Percentiles rank a stretch among this genome's conserved stretches.
Evolutionary conservation across 2,797 vertebrate genomes (phyloP).

Genomic region (Labroides dimidiatus): DNA sequence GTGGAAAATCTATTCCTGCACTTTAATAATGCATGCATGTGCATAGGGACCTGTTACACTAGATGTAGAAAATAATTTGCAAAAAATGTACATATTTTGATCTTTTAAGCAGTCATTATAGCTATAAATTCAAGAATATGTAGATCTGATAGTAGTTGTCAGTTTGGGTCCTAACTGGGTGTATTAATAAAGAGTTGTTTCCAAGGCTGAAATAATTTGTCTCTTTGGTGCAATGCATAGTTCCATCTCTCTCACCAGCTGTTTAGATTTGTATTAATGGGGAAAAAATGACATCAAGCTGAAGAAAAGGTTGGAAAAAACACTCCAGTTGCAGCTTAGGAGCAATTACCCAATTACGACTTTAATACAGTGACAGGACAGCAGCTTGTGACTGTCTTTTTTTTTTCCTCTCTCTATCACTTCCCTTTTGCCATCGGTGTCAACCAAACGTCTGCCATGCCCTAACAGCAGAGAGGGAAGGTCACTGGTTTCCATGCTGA

Average conservation of each 20-base stretch:
- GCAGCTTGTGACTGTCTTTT: conserved; percentile 65
- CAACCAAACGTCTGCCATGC: conserved; percentile 57
- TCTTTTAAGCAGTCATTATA: too few relatives aligned
- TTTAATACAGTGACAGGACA: conserved; percentile 69
- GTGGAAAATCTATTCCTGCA: conserved; percentile 15
- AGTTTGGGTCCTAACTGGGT: conserved; percentile 34
- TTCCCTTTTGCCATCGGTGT: conserved; percentile 35
- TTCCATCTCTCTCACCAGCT: conserved; percentile 50
- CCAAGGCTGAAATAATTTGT: conserved; percentile 44
- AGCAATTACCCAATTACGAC: conserved; percentile 59
- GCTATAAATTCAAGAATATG: too few relatives aligned
- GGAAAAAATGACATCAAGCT: conserved; percentile 73
- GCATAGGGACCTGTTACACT: conserved; percentile 19
- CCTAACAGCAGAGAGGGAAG: conserved; percentile 60
- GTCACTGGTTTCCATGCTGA: conserved; percentile 44
- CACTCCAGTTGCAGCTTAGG: conserved; percentile 33
- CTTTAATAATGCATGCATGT: conserved; percentile 17
- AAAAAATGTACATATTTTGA: too few relatives aligned
- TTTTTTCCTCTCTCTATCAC: conserved; percentile 34
- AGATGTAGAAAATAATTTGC: conserved; percentile 1
- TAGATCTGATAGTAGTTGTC: too few relatives aligned
- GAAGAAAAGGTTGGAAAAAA: conserved; percentile 53
- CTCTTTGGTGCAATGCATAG: conserved; percentile 40
- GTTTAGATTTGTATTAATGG: conserved; percentile 52
- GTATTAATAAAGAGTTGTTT: conserved; percentile 45